Evolutionary conservation across 2,888 invertebrate species (phyloP).

Genomic region (Lochmaea capreae): DNA sequence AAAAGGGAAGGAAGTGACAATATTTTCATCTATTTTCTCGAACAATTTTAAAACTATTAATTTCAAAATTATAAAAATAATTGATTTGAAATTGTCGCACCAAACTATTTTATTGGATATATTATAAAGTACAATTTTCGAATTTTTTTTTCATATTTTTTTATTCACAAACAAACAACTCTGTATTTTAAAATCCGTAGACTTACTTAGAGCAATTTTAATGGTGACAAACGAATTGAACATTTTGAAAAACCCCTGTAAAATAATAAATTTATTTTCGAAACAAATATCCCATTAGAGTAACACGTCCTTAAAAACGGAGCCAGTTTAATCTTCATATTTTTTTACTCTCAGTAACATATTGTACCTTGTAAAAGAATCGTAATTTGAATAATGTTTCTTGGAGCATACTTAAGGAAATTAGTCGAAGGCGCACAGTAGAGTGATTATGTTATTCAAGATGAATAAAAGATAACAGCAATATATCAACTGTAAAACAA

Average conservation of each 20-base stretch:
- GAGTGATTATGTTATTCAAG: slow-evolving; percentile 37
- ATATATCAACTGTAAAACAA: slow-evolving; percentile 36
- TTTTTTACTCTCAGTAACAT: slow-evolving; percentile 13
- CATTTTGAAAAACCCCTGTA: not conserved
- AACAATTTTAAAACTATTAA: no score
- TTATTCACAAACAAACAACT: no score
- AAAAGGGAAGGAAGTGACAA: no score
- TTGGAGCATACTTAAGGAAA: slow-evolving; percentile 37
- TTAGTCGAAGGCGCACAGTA: slow-evolving; percentile 36
- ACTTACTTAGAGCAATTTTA: no score
- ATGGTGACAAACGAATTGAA: no score
- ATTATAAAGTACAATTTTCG: no score
- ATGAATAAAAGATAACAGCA: slow-evolving; percentile 32
- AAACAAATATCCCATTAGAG: slow-evolving; percentile 25
- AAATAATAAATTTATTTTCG: slow-evolving; percentile 4
- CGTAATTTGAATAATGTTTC: slow-evolving; percentile 41
- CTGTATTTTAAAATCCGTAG: no score
- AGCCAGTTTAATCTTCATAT: slow-evolving; percentile 26
- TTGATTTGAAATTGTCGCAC: no score
- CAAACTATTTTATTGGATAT: no score
- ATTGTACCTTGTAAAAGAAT: slow-evolving; percentile 30
- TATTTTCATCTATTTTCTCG: no score
- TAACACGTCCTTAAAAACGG: slow-evolving; percentile 14
- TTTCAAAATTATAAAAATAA: no score
- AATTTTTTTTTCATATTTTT: no score